Evolutionary conservation across 2,113 vertebrate species (phyloP), one percentile per base, ranked within the genome.

Genomic region (Xiphophorus hellerii): DNA sequence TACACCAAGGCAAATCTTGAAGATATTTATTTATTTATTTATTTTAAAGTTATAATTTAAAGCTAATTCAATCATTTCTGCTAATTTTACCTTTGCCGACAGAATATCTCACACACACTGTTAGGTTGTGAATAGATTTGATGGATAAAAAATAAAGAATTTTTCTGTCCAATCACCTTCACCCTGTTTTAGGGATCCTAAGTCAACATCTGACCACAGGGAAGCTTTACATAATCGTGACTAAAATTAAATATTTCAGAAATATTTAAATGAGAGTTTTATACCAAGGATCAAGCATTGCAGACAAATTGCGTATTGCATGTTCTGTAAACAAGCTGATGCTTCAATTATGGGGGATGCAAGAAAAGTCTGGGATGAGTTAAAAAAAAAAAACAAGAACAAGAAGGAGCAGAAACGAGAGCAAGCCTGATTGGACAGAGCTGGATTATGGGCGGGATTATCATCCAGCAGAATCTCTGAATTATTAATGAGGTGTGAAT

Each of bases 401-500:
- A 48, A 48, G 42, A 20, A 48, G 44, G 4, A 48, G 51, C 29
- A 22, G 17, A 5, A 64, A 63, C 9, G 29, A 17, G 30, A 20
- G 15, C 29, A 1, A 31, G 79, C 51, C 25, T 58, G 51, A 25
- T 58, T 58, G 51, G 51, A 75, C 82, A 78, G 71, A 76, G 82
- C 77, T 67, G 2, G 5, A n/a, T 54, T 27, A 75, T 51, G 84
- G 82, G 82, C 74, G 90, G 69, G 74, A 0, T 22, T 37, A 29
- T 5, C 33, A 20, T 65, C 31, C 22, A 42, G 17, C 1, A 39
- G 68, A 62, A 62, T 6, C 0, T 2, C 63, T 87, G 69, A 82
- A 87, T 92, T 77, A 85, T 86, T 74, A 79, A 87, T 68, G 35
- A 67, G 0, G 1, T 5, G 14, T 84, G 70, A 87, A 90, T 90